Evolutionary conservation across 2,888 invertebrate genomes (phyloP).

Genomic region (Pseudococcus longispinus): DNA sequence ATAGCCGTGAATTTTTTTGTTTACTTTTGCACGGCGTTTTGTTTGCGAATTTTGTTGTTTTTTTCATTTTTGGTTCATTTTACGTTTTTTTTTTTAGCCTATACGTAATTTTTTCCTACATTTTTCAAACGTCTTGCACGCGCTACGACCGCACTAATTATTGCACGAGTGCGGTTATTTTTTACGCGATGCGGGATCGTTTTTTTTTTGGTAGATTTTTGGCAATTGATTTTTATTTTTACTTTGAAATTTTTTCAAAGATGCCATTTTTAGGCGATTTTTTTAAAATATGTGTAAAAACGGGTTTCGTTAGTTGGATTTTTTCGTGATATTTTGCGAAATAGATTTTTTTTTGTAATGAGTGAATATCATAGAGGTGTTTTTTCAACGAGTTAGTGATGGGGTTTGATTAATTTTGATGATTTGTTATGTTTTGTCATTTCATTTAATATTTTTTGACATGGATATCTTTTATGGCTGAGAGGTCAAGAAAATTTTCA

Average conservation of each 20-base stretch:
- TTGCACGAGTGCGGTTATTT: constrained; percentile 38
- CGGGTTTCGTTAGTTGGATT: neutral
- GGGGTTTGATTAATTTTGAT: neutral
- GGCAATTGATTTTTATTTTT: constrained; percentile 20
- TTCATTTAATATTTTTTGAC: neutral
- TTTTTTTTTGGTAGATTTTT: constrained; percentile 36
- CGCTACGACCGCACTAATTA: neutral
- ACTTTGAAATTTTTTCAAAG: constrained; percentile 19
- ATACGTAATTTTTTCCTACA: constrained; percentile 14
- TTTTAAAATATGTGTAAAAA: constrained; percentile 34
- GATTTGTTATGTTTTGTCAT: neutral
- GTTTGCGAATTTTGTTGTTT: constrained; percentile 47
- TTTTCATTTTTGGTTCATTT: constrained; percentile 45
- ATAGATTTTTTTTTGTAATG: neutral
- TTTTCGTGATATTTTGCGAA: constrained; percentile 10
- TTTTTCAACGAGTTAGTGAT: neutral
- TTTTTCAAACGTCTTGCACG: constrained; percentile 1
- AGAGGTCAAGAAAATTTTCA: too few species aligned
- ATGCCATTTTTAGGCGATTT: constrained; percentile 54
- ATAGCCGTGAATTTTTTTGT: constrained; percentile 49
- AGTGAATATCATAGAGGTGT: neutral
- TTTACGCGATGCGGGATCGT: constrained; percentile 8
- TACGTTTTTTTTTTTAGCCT: constrained; percentile 14
- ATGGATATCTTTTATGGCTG: neutral
- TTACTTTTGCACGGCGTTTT: constrained; percentile 47